Conservation (phyloP, 2,797 vertebrate species). For the Psittacula derbiana region DNA sequence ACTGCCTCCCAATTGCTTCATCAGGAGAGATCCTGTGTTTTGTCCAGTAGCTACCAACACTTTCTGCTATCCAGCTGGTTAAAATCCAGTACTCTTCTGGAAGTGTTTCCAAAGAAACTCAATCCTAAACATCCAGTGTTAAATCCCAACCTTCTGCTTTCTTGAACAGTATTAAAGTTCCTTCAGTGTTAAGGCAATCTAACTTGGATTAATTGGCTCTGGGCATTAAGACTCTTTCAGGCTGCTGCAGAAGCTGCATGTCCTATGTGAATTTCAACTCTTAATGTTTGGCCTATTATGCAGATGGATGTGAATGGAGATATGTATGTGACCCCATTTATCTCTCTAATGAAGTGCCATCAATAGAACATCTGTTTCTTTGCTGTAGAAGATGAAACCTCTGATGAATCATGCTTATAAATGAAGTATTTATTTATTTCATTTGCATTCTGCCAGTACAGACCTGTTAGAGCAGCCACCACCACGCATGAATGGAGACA, state of each 20-base stretch:
- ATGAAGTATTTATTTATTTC: constrained; percentile 66
- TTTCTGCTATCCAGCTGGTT: neutral
- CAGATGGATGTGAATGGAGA: constrained; percentile 63
- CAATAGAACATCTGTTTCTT: constrained; percentile 69
- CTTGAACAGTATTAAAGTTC: neutral
- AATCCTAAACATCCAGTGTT: neutral
- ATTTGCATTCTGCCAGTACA: constrained; percentile 30
- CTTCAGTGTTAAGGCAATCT: neutral
- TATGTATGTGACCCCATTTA: constrained; percentile 66
- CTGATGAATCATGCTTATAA: constrained; percentile 65
- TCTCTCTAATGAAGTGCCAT: constrained; percentile 70
- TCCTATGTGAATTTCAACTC: neutral
- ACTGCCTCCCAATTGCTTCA: neutral
- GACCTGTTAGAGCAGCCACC: constrained; percentile 24
- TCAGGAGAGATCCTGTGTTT: neutral
- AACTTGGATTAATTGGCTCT: neutral
- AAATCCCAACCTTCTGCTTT: neutral
- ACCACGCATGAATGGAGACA: neutral
- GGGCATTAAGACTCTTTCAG: neutral
- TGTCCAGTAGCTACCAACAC: neutral
- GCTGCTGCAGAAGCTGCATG: constrained; percentile 19
- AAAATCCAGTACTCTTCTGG: neutral
- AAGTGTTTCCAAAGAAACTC: neutral
- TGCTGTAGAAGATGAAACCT: constrained; percentile 60
- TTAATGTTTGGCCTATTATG: constrained; percentile 57